Conservation (phyloP, 2,797 vertebrate genomes). For the Cottoperca gobio region DNA sequence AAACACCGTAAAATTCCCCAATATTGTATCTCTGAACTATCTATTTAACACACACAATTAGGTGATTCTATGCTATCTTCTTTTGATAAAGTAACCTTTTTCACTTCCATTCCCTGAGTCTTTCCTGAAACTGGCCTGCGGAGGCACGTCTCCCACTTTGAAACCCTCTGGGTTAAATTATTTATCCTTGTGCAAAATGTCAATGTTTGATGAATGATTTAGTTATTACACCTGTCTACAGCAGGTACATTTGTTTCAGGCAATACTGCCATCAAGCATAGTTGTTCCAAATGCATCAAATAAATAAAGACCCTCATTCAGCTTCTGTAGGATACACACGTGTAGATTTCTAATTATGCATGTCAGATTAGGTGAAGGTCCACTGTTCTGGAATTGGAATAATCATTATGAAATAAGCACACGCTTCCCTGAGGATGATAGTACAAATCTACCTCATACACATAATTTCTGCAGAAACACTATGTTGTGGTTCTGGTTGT, state of each 20-base stretch:
- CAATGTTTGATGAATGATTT: background rate
- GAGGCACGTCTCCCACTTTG: no score
- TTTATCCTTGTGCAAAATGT: background rate
- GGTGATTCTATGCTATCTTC: no score
- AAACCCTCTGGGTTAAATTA: no score
- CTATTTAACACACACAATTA: no score
- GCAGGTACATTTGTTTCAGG: background rate
- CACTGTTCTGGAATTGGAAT: no score
- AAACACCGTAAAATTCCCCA: no score
- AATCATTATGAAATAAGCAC: no score
- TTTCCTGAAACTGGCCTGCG: no score
- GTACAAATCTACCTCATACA: background rate
- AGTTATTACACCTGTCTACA: background rate
- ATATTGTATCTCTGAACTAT: no score
- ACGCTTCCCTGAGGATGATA: background rate
- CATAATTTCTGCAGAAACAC: background rate
- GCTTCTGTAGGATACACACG: background rate
- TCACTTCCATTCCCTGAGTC: no score
- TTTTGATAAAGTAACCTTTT: no score
- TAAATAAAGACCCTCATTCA: background rate
- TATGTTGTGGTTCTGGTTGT: background rate
- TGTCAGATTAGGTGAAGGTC: background rate
- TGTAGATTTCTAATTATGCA: background rate
- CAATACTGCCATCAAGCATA: background rate
- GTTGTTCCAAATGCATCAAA: background rate